phyloP scores from a whole-genome alignment of 92 coral and sea anemone genomes.

The Porites evermanni region DNA sequence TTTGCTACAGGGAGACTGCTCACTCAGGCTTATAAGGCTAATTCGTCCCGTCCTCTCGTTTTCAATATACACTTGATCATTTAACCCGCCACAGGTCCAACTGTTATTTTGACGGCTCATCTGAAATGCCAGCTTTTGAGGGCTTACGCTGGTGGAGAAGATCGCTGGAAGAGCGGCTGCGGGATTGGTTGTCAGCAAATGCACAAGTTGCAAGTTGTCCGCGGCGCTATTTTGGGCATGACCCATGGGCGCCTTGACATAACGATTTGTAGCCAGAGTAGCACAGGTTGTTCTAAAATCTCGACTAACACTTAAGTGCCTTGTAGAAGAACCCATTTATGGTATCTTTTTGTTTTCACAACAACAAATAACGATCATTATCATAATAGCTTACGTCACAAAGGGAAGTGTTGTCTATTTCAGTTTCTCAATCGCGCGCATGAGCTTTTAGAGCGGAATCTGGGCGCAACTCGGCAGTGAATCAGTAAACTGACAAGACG shows the following conservation, averaged over 20 bases:
- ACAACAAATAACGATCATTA: too few relatives aligned
- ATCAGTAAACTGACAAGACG: too few relatives aligned
- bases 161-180: conserved; percentile 85
- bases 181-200: conserved; percentile 84
- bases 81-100: neutral
- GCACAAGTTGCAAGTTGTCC: conserved; percentile 77
- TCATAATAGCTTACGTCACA: conserved; percentile 23
- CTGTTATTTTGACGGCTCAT: conserved; percentile 20
- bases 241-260: neutral
- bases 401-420: neutral
- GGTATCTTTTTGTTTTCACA: neutral
- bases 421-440: conserved; percentile 7
- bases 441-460: too few relatives aligned
- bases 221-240: conserved; percentile 30
- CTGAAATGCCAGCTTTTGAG: conserved; percentile 3
- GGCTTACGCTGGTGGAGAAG: conserved; percentile 59
- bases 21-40: neutral
- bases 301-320: neutral
- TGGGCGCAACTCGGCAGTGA: too few relatives aligned
- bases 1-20: neutral
- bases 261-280: neutral
- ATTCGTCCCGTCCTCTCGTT: neutral
- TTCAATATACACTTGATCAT: neutral
- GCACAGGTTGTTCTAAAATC: neutral
- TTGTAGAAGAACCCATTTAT: conserved; percentile 11